Base-by-base conservation (phyloP, 2,113 vertebrate genomes). In the Oceanites oceanicus region DNA sequence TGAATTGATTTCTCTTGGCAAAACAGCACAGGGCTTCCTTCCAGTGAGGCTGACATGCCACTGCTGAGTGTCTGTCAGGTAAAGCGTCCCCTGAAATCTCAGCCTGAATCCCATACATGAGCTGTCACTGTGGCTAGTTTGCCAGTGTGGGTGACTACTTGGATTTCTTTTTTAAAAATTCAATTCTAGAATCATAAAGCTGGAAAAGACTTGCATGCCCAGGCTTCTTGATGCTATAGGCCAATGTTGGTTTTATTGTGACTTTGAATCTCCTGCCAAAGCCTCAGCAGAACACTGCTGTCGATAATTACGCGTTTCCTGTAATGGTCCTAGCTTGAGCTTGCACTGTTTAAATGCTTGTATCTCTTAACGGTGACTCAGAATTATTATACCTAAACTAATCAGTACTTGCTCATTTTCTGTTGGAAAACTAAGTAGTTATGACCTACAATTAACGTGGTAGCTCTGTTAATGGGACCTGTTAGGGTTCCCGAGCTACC, bases 1-100 rank as follows among this genome's bases (percentile, higher is more conserved):
- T 96, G 91, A 95, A 93, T 94, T 95, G 68, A 94, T 95, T 97
- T 88, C 76, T 90, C 83, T 95, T 98, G 97, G 98, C 97, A 95
- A 38, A 45, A 26, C 22, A 58, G 72, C 76, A 10, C 7, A 50
- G 66, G 87, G 83, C 73, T 96, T 92, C 86, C 38, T 92, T 97
- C 95, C 85, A 88, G 91, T 29, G 90, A 97, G 96, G 95, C 67
- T 82, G 95, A 88, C 34, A 38, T 93, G 92, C 93, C 79, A 55
- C 80, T 79, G 10, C 65, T 36, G 36, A 66, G 90, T 13, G 36
- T 58, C 63, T 88, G 72, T 90, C 79, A 97, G 86, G 95, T 81
- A 53, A 70, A 88, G 7, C 7, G 19, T 77, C 62, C 67, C 79
- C 58, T 56, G 50, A 21, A 63, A n/a, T 15, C 59, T 40, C 0